Evolutionary conservation across 1,140 invertebrate genomes (phyloP), one percentile per base, ranked within the genome.

Genomic region (Zaprionus ornatus): DNA sequence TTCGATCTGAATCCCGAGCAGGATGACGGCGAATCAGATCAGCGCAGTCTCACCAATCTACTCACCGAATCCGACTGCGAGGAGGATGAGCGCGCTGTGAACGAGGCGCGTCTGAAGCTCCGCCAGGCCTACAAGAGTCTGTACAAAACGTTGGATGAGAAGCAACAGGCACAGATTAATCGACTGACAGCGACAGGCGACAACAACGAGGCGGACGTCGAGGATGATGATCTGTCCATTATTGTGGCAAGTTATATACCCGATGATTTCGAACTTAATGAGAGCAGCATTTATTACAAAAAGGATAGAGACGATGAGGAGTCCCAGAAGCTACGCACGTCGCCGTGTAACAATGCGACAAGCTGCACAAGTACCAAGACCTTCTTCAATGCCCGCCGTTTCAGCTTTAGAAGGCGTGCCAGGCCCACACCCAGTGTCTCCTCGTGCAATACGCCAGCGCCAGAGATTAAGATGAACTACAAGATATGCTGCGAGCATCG

Each of bases 401-500:
- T 92, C 6, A 91, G 87, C 19, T 91, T 92, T 27, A 61, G 87
- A 0, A 78, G 91, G 0, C 72, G 79, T 5, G 23, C 77, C 4
- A 73, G 68, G 13, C 55, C 78, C 55, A 74, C 77, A 10, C 69
- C 77, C 9, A 83, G 69, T n/a, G 67, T 61, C 0, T 60, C 65
- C 7, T 50, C 32, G 3, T 37, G 13, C n/a, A 70, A 23, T 23
- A 10, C 45, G 52, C 9, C 52, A 7, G 72, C 61, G 15, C 83
- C 88, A 2, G 75, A 86, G 1, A 62, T 92, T 5, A 84, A 90
- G 21, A 71, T 92, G 55, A 91, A 88, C 54, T 92, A 92, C 25
- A 92, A 92, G 32, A 86, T 90, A 17, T 93, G 92, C 64, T 93
- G 92, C 35, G 92, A 93, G 70, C 88, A 91, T 52, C 84, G 91